Base-by-base conservation (phyloP, 1,140 invertebrate genomes). In the Melitaea cinxia region DNA sequence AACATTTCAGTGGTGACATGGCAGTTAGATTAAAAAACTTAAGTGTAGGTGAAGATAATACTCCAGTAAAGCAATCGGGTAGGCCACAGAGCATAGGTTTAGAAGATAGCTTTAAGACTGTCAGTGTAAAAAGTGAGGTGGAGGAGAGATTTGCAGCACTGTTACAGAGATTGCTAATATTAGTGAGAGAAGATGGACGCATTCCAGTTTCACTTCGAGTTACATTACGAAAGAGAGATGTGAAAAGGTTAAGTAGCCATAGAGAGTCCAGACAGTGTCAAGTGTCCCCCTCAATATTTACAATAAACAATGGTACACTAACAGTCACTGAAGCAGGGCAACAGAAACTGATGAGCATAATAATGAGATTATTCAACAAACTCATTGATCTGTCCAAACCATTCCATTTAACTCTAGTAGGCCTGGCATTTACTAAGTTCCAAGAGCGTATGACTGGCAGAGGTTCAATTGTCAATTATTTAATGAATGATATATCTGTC, bases 401-500 rank as follows among this genome's bases (percentile, higher is more conserved):
- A 53, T 96, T 96, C 86, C 95, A 95, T 85, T 93, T 96, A 65
- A 96, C 95, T 5, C 85, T 96, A 33, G 85, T 96, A 33, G 95
- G 95, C 19, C 86, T 96, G 67, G 94, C 95, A 10, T 96, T 96
- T 77, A 95, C 94, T 2, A 96, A 96, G 80, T 96, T 96, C 69
- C 93, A 94, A 65, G 95, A 96, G 75, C 91, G 93, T 42, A 93
- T 93, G 71, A 92, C 91, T 14, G 93, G 93, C 0, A 91, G 90
- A 70, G 90, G 92, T 75, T 94, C 94, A 21, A 94, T 96, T 71
- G 92, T 94, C 0, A 94, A 94, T n/a, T 96, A 95, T 74, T 88
- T 96, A 21, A 92, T 94, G 70, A 93, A 93, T 71, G 93, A 94
- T 73, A 92, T 95, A 12, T 94, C 94, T 68, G 94, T 95, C 19